Evolutionary conservation across 2,888 invertebrate species (phyloP).

Genomic region (Zelleria hepariella): DNA sequence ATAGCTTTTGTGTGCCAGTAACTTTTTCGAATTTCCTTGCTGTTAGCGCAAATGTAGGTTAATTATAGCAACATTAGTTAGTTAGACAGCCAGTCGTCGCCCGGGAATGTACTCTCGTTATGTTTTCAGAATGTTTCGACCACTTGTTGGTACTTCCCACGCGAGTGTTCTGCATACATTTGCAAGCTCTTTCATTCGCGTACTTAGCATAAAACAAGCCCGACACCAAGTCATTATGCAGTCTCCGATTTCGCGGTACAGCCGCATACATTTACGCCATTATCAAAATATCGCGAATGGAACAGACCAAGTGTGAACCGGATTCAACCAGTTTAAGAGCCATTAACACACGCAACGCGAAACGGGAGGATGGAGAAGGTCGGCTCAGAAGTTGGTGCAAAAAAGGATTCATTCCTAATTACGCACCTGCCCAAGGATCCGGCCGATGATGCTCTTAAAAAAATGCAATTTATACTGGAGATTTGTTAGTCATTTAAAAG

Average conservation of each 20-base stretch:
- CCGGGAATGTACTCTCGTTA: not conserved
- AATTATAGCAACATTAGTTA: not conserved
- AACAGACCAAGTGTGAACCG: constrained; percentile 48
- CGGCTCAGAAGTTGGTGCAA: not conserved
- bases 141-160: constrained; percentile 71
- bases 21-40: not conserved
- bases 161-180: constrained; percentile 65
- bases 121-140: constrained; percentile 13
- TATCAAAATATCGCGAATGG: constrained; percentile 68
- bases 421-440: not conserved
- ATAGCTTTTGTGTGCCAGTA: too few relatives aligned
- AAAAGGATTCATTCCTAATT: not conserved
- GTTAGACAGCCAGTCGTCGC: not conserved
- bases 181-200: constrained; percentile 59
- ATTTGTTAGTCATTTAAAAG: too few relatives aligned
- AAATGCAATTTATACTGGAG: too few relatives aligned
- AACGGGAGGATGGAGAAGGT: constrained; percentile 20
- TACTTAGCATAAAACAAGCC: constrained; percentile 68
- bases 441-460: too few relatives aligned
- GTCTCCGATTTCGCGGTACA: constrained; percentile 58
- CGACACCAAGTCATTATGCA: constrained; percentile 64
- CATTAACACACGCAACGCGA: constrained; percentile 63
- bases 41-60: not conserved
- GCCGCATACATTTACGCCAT: constrained; percentile 64
- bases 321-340: constrained; percentile 54